phyloP scores from a whole-genome alignment of 2,888 invertebrate genomes.

The Drosophila sordidula region DNA sequence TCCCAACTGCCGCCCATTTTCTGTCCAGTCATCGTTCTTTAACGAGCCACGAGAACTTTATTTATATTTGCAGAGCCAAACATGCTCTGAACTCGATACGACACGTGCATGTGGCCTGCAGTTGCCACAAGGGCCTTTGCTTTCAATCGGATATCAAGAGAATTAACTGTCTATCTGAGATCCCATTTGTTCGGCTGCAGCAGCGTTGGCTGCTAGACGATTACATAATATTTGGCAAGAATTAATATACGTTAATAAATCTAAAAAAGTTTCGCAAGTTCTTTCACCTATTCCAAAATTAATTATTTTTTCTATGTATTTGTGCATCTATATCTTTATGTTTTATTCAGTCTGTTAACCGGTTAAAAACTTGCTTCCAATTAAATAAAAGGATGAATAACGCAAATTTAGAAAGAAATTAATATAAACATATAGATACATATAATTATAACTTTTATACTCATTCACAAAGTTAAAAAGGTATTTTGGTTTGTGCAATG shows the following conservation, averaged over 20 bases:
- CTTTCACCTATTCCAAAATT: too few species aligned
- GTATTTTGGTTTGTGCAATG: too few species aligned
- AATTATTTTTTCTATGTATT: too few species aligned
- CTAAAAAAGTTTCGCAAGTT: too few species aligned
- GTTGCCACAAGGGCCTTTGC: slow-evolving; percentile 1
- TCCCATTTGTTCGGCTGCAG: slow-evolving; percentile 15
- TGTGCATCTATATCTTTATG: too few species aligned
- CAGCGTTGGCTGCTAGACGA: slow-evolving; percentile 2
- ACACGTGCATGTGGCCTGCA: slow-evolving; percentile 7
- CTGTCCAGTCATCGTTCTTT: slow-evolving; percentile 66
- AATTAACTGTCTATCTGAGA: slow-evolving; percentile 7
- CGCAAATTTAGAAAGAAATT: too few species aligned
- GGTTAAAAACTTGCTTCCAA: too few species aligned
- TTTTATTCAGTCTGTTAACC: too few species aligned
- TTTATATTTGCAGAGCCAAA: slow-evolving; percentile 5
- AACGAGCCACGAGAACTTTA: slow-evolving; percentile 33
- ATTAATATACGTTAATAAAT: background rate
- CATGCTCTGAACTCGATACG: slow-evolving; percentile 11
- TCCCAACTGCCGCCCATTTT: slow-evolving; percentile 33
- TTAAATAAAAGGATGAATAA: too few species aligned
- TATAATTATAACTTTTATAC: too few species aligned
- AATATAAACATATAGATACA: too few species aligned
- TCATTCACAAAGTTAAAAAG: too few species aligned
- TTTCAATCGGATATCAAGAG: slow-evolving; percentile 4
- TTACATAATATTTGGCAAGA: slow-evolving; percentile 16